Conservation (phyloP, 2,888 invertebrate genomes). For the Cephus nigrinus region DNA sequence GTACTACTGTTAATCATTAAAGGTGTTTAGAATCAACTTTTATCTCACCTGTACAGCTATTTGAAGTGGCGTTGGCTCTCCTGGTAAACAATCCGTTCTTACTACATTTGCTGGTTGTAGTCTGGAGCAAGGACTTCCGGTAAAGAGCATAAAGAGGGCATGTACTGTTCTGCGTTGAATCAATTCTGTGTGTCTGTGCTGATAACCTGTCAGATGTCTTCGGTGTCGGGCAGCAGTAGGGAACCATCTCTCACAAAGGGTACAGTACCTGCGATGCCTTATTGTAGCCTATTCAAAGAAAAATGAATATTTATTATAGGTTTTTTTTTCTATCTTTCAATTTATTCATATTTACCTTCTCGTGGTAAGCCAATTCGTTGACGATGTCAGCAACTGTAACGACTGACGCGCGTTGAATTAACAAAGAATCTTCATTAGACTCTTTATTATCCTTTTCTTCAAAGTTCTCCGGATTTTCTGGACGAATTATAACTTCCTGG, state of each 20-base stretch:
- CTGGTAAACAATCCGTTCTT: constrained; percentile 55
- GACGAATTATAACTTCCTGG: constrained; percentile 35
- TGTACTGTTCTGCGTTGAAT: constrained; percentile 64
- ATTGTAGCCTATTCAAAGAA: constrained; percentile 54
- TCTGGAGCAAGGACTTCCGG: constrained; percentile 61
- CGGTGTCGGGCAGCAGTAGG: constrained; percentile 58
- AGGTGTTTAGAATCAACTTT: background rate
- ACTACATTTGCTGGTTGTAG: constrained; percentile 55
- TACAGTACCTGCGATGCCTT: constrained; percentile 61
- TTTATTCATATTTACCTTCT: constrained; percentile 49
- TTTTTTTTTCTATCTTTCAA: background rate
- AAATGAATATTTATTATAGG: background rate
- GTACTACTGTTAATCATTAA: background rate
- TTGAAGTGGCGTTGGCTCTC: constrained; percentile 63
- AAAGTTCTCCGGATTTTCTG: constrained; percentile 25
- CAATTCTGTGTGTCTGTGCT: constrained; percentile 62
- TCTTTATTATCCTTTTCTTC: constrained; percentile 27
- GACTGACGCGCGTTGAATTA: constrained; percentile 36
- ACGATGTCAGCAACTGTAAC: constrained; percentile 58
- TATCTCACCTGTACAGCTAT: constrained; percentile 61
- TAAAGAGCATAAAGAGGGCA: constrained; percentile 63
- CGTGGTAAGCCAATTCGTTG: constrained; percentile 59
- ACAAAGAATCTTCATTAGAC: background rate
- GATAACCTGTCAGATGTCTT: constrained; percentile 60
- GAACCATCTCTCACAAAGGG: constrained; percentile 63